Conservation (phyloP, 2,888 invertebrate species). For the Phortica okadai region DNA sequence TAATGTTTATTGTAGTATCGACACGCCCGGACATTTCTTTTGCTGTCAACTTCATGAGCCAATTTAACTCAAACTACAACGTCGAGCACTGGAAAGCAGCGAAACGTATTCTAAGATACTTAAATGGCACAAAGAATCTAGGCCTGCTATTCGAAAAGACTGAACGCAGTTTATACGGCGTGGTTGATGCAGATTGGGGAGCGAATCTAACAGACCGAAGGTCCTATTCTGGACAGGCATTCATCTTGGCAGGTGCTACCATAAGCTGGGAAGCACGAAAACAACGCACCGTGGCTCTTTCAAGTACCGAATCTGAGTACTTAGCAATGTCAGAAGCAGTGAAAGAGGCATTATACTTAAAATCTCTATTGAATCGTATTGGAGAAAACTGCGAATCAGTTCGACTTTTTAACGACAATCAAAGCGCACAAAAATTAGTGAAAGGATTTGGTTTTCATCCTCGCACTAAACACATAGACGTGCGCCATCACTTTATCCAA, state of each 20-base stretch:
- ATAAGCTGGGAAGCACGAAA: conserved; percentile 22
- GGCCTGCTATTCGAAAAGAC: too few species aligned
- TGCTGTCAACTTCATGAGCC: not conserved
- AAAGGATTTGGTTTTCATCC: conserved; percentile 13
- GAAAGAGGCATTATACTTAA: not conserved
- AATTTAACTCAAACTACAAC: not conserved
- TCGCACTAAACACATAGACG: conserved; percentile 19
- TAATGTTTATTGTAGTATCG: not conserved
- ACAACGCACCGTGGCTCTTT: conserved; percentile 7
- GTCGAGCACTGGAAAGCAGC: not conserved
- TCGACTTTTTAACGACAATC: not conserved
- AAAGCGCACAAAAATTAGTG: conserved; percentile 3
- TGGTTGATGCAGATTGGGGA: conserved; percentile 9
- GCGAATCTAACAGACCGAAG: not conserved
- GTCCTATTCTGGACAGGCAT: not conserved
- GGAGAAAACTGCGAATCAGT: not conserved
- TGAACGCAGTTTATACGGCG: too few species aligned
- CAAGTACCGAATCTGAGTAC: conserved; percentile 11
- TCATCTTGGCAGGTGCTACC: conserved; percentile 1
- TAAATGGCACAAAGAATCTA: too few species aligned
- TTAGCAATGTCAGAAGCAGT: not conserved
- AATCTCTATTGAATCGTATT: conserved; percentile 4
- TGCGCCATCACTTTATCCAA: conserved; percentile 1
- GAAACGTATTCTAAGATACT: not conserved
- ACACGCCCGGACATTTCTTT: conserved; percentile 3